Evolutionary conservation across 92 coral and sea anemone species (phyloP), one percentile per base, ranked within the genome.

Genomic region (Zoanthus sansibaricus): DNA sequence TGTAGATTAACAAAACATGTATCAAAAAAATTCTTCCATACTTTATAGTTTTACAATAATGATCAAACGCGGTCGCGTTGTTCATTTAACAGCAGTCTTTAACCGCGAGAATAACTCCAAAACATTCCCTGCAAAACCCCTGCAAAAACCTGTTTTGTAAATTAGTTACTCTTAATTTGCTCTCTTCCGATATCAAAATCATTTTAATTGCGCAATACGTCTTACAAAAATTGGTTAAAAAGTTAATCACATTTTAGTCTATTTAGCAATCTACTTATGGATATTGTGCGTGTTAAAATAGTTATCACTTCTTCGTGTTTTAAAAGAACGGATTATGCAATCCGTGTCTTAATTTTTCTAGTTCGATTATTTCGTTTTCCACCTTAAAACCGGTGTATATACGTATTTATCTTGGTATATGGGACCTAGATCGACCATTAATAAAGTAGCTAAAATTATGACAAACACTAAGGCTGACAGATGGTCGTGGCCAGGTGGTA

Each of bases 391-490:
- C 31, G 45, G 46, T 18, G 69, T 62, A 62, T 62, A 62, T 62
- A 5, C 10, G 69, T 20, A 18, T 20, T 4, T 16, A 20, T 17
- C 2, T 62, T 9, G 30, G 21, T 66, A 64, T 59, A 56, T 78
- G 69, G 83, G 70, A 13, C 51, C 51, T 37, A 78, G 55, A 11
- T 3, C 9, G 30, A 10, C 32, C n/a, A 16, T 59, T 56, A 80
- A 80, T 78, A 25, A 46, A 25, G 46, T 64, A 11, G 75, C 75
- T 47, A 64, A 20, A 45, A 80, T 48, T 42, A 80, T 80, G 59
- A 80, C 62, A 44, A 80, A 32, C 66, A 20, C 85, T 47, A 64
- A 67, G 85, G 85, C 48, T 31, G 85, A 66, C 85, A 80, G 85
- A 80, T 80, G 85, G 85, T 51, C 14, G 17, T 0, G 10, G 20